Base-by-base conservation (phyloP, 1,140 invertebrate species). In the Drosophila oshimai region DNA sequence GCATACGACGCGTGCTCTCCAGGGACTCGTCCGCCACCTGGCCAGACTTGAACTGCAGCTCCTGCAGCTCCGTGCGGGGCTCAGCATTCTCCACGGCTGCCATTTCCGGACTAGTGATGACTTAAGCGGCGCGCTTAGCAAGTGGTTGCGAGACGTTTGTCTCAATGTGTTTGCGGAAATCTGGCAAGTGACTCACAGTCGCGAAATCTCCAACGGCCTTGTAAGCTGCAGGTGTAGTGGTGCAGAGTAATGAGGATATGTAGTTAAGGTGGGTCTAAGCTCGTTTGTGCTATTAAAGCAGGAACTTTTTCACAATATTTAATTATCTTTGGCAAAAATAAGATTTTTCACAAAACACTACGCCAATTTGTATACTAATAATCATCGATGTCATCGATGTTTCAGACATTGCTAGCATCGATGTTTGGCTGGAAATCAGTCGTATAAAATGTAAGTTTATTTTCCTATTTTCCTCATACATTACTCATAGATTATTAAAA, bases 1-100 rank as follows among this genome's bases (percentile, higher is more conserved):
- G 93, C 98, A 99, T 99, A 89, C 98, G 96, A 83, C 98, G 94
- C 7, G 98, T 99, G 81, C 97, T 97, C 92, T 99, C 98, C 93
- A 99, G 91, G 13, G 98, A 99, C 96, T 96, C 96, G 94, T 97
- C 96, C 75, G 96, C 96, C 71, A 93, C 93, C 91, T 95, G 93
- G 71, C 93, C 94, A 42, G 95, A 92, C 92, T 95, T 95, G 54
- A 95, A 92, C 91, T 97, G 96, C 69, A 97, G 91, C 88, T 96
- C 95, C 90, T 97, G 95, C 74, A 97, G 91, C 90, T 97, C 96
- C 4, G 95, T 94, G 51, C 94, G 92, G 36, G 95, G 95, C 46
- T 93, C 94, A 28, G 93, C 94, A 39, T 90, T 86, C 29, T 64
- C 68, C 12, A 90, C 91, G 33, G 90, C 92, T 92, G 89, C 93